Conservation (phyloP, 2,797 vertebrate species). For the Semaprochilodus insignis region DNA sequence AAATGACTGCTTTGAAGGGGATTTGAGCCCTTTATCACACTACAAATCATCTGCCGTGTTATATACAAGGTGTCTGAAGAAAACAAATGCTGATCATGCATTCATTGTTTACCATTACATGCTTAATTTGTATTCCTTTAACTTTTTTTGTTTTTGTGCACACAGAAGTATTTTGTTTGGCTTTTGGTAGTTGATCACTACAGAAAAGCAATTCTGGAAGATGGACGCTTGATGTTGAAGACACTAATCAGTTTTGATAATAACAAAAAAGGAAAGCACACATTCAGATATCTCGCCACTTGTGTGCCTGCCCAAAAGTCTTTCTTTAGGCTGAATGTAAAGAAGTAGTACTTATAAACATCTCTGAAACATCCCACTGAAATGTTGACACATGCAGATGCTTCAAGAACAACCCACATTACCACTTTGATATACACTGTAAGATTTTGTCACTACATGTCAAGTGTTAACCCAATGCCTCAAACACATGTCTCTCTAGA, state of each 20-base stretch:
- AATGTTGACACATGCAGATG: slow-evolving; percentile 2
- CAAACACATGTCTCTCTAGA: slow-evolving; percentile 33
- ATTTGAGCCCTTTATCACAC: slow-evolving; percentile 49
- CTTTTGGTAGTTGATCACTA: slow-evolving; percentile 35
- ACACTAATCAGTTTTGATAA: slow-evolving; percentile 1
- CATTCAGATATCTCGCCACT: not conserved
- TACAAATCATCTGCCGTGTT: slow-evolving; percentile 54
- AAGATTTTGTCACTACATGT: slow-evolving; percentile 45
- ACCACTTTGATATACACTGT: slow-evolving; percentile 33
- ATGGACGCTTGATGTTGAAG: slow-evolving; percentile 31
- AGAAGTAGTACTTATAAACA: slow-evolving; percentile 19
- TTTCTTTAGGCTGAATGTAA: slow-evolving; percentile 24
- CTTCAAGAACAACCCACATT: slow-evolving; percentile 27
- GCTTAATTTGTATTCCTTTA: slow-evolving; percentile 67
- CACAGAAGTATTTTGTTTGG: slow-evolving; percentile 56
- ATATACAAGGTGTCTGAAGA: slow-evolving; percentile 40
- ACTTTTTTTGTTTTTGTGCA: slow-evolving; percentile 59
- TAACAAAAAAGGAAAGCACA: not conserved
- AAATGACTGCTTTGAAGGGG: slow-evolving; percentile 38
- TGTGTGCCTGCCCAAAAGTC: slow-evolving; percentile 13
- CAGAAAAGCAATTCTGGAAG: slow-evolving; percentile 16
- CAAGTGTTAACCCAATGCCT: slow-evolving; percentile 45
- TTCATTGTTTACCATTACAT: slow-evolving; percentile 71
- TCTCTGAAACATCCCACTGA: slow-evolving; percentile 28
- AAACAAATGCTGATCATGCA: slow-evolving; percentile 43